phyloP scores from a whole-genome alignment of 2,797 vertebrate species.

The Falco novaeseelandiae region DNA sequence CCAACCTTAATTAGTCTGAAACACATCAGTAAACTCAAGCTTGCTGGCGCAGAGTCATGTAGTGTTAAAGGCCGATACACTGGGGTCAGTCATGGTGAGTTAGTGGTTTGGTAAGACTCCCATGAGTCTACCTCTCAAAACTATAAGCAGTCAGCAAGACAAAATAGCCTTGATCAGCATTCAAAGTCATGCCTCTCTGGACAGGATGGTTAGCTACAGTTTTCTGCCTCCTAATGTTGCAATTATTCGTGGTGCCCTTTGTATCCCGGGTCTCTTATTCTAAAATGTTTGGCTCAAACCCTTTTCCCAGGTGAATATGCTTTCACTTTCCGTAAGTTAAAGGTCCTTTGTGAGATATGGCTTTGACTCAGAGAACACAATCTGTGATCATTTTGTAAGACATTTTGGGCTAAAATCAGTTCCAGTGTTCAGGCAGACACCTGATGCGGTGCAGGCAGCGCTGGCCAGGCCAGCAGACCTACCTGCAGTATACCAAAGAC shows the following conservation, averaged over 20 bases:
- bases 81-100: conserved; percentile 78
- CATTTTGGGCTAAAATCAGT: background rate
- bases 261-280: conserved; percentile 36
- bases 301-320: conserved; percentile 62
- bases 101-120: conserved; percentile 77
- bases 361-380: conserved; percentile 45
- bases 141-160: conserved; percentile 74
- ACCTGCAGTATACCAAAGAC: background rate
- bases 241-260: conserved; percentile 54
- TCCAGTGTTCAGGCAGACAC: background rate
- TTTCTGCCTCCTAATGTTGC: conserved; percentile 66
- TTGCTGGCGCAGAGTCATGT: conserved; percentile 72
- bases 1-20: conserved; percentile 79
- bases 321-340: conserved; percentile 60
- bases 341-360: conserved; percentile 58
- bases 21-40: conserved; percentile 77
- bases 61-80: conserved; percentile 74
- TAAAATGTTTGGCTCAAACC: conserved; percentile 58
- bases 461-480: rapidly evolving
- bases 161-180: conserved; percentile 68
- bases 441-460: background rate
- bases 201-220: conserved; percentile 50
- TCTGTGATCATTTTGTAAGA: background rate
- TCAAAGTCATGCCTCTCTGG: conserved; percentile 61
- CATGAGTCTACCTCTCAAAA: conserved; percentile 74